Evolutionary conservation across 2,888 invertebrate genomes (phyloP).

Genomic region (Cheilosia pagana): DNA sequence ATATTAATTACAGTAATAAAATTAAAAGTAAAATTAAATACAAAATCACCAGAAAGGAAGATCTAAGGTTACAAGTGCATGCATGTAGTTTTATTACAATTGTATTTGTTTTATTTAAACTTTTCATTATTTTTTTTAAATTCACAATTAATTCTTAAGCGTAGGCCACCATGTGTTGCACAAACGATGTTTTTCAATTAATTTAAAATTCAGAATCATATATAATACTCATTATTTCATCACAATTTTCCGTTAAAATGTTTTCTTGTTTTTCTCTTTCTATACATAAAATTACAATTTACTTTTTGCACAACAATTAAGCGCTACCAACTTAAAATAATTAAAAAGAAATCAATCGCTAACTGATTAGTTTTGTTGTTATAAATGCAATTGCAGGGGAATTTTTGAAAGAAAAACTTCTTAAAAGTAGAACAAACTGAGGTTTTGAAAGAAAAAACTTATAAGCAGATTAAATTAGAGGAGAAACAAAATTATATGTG

Average conservation of each 20-base stretch:
- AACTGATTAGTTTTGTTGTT: conserved; percentile 35
- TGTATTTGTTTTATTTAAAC: conserved; percentile 30
- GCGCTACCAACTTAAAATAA: conserved; percentile 52
- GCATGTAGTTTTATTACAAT: conserved; percentile 66
- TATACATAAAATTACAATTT: conserved; percentile 67
- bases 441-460: conserved; percentile 10
- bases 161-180: conserved; percentile 75
- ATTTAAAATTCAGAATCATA: conserved; percentile 68
- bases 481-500: conserved; percentile 14
- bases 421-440: conserved; percentile 29
- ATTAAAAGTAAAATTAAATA: conserved; percentile 73
- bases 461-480: conserved; percentile 29
- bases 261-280: conserved; percentile 39
- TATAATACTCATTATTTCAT: conserved; percentile 75
- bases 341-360: conserved; percentile 11
- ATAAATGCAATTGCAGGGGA: conserved; percentile 68
- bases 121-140: not conserved
- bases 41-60: conserved; percentile 76
- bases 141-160: conserved; percentile 71
- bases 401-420: conserved; percentile 29
- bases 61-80: conserved; percentile 75
- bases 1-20: conserved; percentile 71
- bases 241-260: conserved; percentile 73
- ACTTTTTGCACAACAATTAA: conserved; percentile 66
- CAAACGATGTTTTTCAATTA: conserved; percentile 61